Percentiles rank a stretch among this genome's conserved stretches.
Conservation (phyloP, 2,113 vertebrate species). For the Baryphthengus martii region DNA sequence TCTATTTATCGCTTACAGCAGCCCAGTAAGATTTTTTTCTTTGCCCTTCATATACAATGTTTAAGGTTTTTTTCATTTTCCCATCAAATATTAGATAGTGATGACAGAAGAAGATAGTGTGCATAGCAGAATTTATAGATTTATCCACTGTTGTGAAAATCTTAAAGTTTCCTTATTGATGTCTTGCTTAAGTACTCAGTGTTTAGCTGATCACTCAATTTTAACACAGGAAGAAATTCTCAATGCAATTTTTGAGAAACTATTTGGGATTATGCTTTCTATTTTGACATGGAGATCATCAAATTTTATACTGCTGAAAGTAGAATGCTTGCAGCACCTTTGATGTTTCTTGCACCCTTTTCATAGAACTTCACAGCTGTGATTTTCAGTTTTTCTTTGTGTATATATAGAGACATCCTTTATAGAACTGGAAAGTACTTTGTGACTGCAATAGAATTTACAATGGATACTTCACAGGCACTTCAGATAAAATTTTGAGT, state of each 20-base stretch:
- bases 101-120: not conserved
- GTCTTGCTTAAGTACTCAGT: not conserved
- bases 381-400: not conserved
- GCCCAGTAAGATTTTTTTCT: not conserved
- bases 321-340: not conserved
- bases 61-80: not conserved
- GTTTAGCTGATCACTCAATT: not conserved
- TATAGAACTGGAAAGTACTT: not conserved
- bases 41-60: not conserved
- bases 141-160: not conserved
- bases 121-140: not conserved
- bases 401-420: not conserved
- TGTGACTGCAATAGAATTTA: not conserved
- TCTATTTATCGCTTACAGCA: not conserved
- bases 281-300: not conserved
- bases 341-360: not conserved
- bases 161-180: not conserved
- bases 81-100: not conserved
- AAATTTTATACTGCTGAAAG: not conserved
- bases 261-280: not conserved
- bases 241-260: not conserved
- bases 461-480: not conserved
- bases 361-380: not conserved
- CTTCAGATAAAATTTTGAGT: not conserved
- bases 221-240: not conserved